A percentile compares a stretch with the other conserved stretches of the same genome.
phyloP scores from a whole-genome alignment of 53 echinoderm and acorn worm genomes.

The Echinometra lucunter region DNA sequence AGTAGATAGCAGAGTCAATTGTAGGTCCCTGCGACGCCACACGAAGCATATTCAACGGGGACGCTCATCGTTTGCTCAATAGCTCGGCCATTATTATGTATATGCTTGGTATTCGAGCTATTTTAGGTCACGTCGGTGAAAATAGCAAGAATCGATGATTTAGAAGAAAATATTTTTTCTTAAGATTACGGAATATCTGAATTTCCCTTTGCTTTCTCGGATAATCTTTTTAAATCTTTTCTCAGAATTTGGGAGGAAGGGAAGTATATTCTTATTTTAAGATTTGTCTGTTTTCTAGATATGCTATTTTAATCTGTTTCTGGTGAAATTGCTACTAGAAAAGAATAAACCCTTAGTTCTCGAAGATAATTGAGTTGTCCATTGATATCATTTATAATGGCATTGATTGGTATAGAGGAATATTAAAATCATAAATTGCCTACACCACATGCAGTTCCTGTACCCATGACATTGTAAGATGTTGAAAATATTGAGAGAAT shows the following conservation, averaged over 20 bases:
- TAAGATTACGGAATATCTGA: slow-evolving; percentile 52
- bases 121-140: slow-evolving; percentile 34
- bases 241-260: slow-evolving; percentile 37
- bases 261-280: neutral
- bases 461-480: neutral
- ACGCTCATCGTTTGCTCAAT: slow-evolving; percentile 38
- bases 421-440: neutral
- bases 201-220: neutral
- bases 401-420: neutral
- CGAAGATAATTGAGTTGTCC: neutral
- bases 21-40: slow-evolving; percentile 34
- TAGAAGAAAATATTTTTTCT: neutral
- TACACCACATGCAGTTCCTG: neutral
- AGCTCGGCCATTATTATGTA: slow-evolving; percentile 17
- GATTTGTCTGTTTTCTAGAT: neutral
- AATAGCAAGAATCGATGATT: slow-evolving; percentile 46
- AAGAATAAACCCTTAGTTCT: neutral
- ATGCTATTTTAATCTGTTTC: slow-evolving; percentile 21
- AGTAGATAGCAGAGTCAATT: slow-evolving; percentile 68
- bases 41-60: slow-evolving; percentile 23
- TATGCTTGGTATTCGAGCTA: slow-evolving; percentile 13
- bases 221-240: neutral
- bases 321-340: neutral
- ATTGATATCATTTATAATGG: neutral
- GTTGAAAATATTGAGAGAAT: neutral